phyloP scores from a whole-genome alignment of 2,888 invertebrate genomes.

The Drosophila mercatorum region DNA sequence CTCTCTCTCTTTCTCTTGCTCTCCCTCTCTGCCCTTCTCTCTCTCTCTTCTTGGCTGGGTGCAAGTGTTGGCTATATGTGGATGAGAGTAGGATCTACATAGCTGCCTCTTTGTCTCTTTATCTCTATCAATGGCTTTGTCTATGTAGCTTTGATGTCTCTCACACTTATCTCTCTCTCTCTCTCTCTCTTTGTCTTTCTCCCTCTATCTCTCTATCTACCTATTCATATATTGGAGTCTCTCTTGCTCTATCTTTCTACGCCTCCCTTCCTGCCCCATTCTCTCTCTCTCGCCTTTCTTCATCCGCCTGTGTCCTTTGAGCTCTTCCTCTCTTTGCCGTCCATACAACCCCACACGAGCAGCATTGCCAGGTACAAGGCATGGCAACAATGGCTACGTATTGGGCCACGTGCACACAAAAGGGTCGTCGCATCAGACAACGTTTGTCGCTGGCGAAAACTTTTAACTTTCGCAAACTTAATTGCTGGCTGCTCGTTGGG shows the following conservation, averaged over 20 bases:
- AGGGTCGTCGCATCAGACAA: conserved; percentile 66
- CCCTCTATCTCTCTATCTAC: no score
- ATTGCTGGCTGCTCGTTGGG: conserved; percentile 62
- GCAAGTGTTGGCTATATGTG: no score
- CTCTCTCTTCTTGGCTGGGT: no score
- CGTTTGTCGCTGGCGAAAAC: conserved; percentile 74
- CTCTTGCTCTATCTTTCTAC: background rate
- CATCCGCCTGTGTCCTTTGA: no score
- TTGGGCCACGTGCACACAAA: conserved; percentile 71
- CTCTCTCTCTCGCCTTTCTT: no score
- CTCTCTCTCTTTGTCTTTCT: no score
- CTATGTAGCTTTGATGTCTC: no score
- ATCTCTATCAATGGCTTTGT: no score
- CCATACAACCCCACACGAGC: background rate
- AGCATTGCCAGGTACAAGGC: conserved; percentile 11
- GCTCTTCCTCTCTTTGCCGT: background rate
- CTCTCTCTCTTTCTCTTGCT: background rate
- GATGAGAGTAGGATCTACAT: no score
- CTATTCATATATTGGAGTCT: no score
- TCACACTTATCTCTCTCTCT: background rate
- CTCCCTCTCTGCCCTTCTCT: background rate
- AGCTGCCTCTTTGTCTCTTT: no score
- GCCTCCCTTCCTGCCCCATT: background rate
- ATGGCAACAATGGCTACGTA: conserved; percentile 32
- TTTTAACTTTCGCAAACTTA: conserved; percentile 77